Conservation (phyloP, 2,113 vertebrate species). For the Glaucidium brasilianum region DNA sequence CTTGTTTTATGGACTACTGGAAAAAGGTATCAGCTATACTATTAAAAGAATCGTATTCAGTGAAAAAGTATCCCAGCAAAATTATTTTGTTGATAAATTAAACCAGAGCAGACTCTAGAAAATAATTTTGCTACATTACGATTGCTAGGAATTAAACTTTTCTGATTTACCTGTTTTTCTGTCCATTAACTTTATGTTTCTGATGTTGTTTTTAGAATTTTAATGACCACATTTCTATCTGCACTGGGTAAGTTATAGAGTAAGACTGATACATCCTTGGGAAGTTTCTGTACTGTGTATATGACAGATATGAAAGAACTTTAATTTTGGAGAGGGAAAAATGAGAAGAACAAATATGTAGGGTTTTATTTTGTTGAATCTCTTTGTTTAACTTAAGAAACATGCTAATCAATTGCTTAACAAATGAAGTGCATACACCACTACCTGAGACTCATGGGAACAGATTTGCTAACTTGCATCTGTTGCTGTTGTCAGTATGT, state of each 20-base stretch:
- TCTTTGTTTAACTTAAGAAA: not conserved
- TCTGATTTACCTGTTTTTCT: not conserved
- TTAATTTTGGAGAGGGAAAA: not conserved
- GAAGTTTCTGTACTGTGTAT: not conserved
- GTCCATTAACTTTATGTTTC: not conserved
- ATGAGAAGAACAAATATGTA: not conserved
- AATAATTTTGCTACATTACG: not conserved
- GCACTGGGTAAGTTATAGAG: not conserved
- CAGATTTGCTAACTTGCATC: not conserved
- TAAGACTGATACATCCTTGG: not conserved
- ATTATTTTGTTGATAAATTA: not conserved
- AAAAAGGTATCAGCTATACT: not conserved
- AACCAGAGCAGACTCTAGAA: not conserved
- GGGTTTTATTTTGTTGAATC: not conserved
- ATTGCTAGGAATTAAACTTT: not conserved
- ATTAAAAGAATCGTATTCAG: not conserved
- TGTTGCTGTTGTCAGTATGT: not conserved
- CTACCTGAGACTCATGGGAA: not conserved
- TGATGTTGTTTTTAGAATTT: not conserved
- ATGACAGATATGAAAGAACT: not conserved
- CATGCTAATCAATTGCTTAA: not conserved
- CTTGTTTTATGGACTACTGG: not conserved
- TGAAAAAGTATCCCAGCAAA: not conserved
- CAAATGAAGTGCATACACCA: not conserved
- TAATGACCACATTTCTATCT: not conserved